Evolutionary conservation across 2,113 vertebrate species (phyloP).

Genomic region (Steatornis caripensis): DNA sequence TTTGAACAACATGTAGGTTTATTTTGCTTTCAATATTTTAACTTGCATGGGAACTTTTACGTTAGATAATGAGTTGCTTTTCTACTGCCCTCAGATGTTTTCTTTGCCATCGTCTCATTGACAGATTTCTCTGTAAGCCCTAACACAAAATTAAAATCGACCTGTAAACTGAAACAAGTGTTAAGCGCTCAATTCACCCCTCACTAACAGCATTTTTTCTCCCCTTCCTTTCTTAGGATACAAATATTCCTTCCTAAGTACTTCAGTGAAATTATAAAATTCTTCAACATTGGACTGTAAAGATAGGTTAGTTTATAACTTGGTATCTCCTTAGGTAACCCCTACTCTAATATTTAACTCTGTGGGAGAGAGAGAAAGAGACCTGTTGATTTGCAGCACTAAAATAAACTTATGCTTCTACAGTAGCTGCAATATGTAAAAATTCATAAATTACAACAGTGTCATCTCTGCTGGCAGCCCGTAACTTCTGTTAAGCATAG

Average conservation of each 20-base stretch:
- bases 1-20: neutral
- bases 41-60: neutral
- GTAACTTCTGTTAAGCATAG: neutral
- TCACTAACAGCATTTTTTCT: conserved; percentile 25
- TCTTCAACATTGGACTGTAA: neutral
- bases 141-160: conserved; percentile 74
- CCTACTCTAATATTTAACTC: neutral
- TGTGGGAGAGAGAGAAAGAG: neutral
- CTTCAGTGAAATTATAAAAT: conserved; percentile 49
- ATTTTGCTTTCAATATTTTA: neutral
- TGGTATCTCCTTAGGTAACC: neutral
- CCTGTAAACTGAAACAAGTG: conserved; percentile 61
- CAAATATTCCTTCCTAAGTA: conserved; percentile 34
- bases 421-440: neutral
- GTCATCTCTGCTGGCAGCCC: neutral
- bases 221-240: conserved; percentile 34
- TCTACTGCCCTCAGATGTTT: conserved; percentile 10
- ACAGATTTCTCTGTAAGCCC: conserved; percentile 61
- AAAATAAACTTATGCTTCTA: neutral
- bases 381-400: neutral
- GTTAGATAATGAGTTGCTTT: neutral
- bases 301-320: neutral
- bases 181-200: conserved; percentile 42
- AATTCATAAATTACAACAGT: neutral
- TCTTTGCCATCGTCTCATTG: conserved; percentile 59